These are phyloP conservation scores for Leontopithecus rosalia DNA, from an alignment of 2,797 vertebrate species.

Conservation along the genomic window DNA sequence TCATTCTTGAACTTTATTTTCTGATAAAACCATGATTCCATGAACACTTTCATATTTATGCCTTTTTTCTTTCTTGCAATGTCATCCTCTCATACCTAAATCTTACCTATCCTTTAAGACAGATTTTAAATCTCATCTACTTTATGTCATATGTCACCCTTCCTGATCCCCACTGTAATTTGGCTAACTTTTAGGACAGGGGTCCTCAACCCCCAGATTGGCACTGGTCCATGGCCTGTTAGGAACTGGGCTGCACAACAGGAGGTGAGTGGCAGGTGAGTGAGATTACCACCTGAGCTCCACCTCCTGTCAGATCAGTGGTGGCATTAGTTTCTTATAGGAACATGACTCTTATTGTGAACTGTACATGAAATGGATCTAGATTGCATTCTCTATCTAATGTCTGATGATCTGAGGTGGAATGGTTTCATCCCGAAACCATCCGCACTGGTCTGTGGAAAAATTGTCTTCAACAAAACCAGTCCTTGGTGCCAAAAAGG, in stretches of 20 bases:
- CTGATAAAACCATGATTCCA: conserved; percentile 8
- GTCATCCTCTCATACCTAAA: not conserved
- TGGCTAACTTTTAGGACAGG: not conserved
- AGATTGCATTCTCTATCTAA: not conserved
- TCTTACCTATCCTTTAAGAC: not conserved
- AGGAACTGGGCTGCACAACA: not conserved
- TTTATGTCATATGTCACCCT: not conserved
- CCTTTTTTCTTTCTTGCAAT: not conserved
- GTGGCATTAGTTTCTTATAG: not conserved
- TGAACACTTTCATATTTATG: not conserved
- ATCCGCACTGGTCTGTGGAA: not conserved
- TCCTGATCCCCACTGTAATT: not conserved
- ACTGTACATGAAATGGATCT: not conserved
- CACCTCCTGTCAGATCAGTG: not conserved
- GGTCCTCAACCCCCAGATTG: not conserved
- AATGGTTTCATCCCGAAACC: not conserved
- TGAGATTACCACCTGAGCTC: not conserved
- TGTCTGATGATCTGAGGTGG: not conserved
- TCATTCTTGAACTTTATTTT: conserved; percentile 45
- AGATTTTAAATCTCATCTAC: not conserved
- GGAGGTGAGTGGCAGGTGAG: not conserved
- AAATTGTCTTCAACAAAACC: not conserved
- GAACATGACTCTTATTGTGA: not conserved
- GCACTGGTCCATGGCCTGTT: not conserved
- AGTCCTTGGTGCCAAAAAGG: not conserved